Evolutionary conservation across 92 coral and sea anemone species (phyloP).

Genomic region (Bergia puertoricense): DNA sequence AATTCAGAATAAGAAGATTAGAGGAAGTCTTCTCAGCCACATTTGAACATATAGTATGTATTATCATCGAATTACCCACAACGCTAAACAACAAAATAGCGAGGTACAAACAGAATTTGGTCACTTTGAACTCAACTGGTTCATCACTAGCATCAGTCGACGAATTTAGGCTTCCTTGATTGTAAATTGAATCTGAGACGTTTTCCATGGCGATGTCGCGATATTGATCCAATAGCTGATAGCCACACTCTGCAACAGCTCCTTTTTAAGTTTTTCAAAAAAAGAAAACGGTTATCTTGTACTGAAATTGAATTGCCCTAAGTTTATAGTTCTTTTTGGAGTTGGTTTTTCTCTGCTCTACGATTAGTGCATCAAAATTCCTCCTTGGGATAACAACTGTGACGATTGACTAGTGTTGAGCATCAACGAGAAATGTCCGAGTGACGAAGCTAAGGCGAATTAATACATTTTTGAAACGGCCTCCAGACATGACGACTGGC

Average conservation of each 20-base stretch:
- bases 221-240: neutral
- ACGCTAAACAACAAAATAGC: slow-evolving; percentile 61
- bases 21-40: slow-evolving; percentile 64
- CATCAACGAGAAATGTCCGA: neutral
- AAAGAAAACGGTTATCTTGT: neutral
- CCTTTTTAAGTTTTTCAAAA: neutral
- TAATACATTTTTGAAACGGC: too few relatives aligned
- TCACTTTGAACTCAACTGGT: slow-evolving; percentile 50
- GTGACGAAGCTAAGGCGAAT: neutral
- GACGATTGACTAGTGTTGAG: neutral
- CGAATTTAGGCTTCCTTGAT: neutral
- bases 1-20: slow-evolving; percentile 66
- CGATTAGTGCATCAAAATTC: too few relatives aligned
- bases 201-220: neutral
- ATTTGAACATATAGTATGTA: slow-evolving; percentile 50
- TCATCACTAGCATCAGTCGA: neutral
- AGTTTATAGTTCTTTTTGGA: neutral
- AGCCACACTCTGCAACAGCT: neutral
- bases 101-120: slow-evolving; percentile 49
- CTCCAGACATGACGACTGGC: neutral
- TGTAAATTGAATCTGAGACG: neutral
- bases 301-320: neutral
- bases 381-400: neutral
- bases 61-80: slow-evolving; percentile 72
- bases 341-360: neutral